Evolutionary conservation across 2,888 invertebrate genomes (phyloP).

Genomic region (Platycnemis pennipes): DNA sequence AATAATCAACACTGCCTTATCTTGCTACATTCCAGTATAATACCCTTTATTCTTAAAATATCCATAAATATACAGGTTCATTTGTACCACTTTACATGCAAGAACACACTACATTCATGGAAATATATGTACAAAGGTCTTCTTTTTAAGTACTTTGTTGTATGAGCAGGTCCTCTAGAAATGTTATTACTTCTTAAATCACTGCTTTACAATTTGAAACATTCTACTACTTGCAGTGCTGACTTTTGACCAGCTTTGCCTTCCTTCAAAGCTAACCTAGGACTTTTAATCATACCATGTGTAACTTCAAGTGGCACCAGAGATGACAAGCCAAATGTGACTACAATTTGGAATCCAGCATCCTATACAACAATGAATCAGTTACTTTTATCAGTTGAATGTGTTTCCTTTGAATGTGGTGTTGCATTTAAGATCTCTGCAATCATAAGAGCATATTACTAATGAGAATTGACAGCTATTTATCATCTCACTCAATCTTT

Average conservation of each 20-base stretch:
- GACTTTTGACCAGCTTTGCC: slow-evolving; percentile 30
- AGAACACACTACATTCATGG: slow-evolving; percentile 65
- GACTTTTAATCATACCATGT: slow-evolving; percentile 48
- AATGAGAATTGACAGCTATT: slow-evolving; percentile 62
- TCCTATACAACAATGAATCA: slow-evolving; percentile 42
- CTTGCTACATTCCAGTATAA: slow-evolving; percentile 69
- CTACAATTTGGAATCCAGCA: slow-evolving; percentile 50
- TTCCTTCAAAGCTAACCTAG: slow-evolving; percentile 53
- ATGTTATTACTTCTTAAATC: slow-evolving; percentile 65
- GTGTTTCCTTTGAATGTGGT: slow-evolving; percentile 45
- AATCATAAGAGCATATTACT: slow-evolving; percentile 56
- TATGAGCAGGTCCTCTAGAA: slow-evolving; percentile 63
- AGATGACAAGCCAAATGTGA: slow-evolving; percentile 59
- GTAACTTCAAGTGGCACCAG: slow-evolving; percentile 25
- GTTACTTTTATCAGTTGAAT: slow-evolving; percentile 43
- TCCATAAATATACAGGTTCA: slow-evolving; percentile 70
- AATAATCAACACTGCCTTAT: slow-evolving; percentile 38
- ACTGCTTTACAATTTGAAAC: slow-evolving; percentile 61
- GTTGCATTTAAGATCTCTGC: slow-evolving; percentile 46
- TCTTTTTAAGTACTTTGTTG: slow-evolving; percentile 68
- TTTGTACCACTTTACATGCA: slow-evolving; percentile 70
- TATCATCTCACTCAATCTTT: slow-evolving; percentile 56
- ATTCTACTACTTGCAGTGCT: slow-evolving; percentile 51
- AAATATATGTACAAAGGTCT: slow-evolving; percentile 68
- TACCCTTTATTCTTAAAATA: slow-evolving; percentile 70